A percentile compares a stretch with the other conserved stretches of the same genome.
Conservation (phyloP, 2,113 vertebrate genomes). For the Gambusia affinis region DNA sequence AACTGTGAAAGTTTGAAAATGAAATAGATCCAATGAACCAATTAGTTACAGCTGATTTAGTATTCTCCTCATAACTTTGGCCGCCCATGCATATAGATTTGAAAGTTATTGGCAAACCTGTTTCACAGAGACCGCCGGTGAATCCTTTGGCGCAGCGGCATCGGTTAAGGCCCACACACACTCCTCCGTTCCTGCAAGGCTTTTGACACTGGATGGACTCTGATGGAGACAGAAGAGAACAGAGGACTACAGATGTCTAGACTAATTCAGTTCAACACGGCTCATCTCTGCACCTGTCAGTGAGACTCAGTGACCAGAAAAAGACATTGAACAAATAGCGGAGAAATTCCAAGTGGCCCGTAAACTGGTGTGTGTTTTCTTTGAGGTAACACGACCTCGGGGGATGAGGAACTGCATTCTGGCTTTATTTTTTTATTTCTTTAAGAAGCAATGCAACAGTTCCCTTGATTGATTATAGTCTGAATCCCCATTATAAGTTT, state of each 20-base stretch:
- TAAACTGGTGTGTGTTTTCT: conserved; percentile 1
- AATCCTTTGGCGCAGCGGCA: conserved; percentile 79
- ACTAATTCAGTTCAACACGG: background rate
- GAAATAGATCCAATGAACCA: too few relatives aligned
- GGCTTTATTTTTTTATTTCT: background rate
- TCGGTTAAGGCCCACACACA: conserved; percentile 79
- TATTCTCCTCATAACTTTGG: too few relatives aligned
- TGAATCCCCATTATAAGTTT: background rate
- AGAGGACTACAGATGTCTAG: background rate
- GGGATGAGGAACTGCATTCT: background rate
- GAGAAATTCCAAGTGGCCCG: background rate
- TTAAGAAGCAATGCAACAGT: background rate
- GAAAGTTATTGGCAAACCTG: conserved; percentile 61
- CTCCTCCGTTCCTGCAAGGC: conserved; percentile 74
- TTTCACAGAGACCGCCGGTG: conserved; percentile 76
- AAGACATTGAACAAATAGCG: background rate
- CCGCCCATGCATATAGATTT: background rate
- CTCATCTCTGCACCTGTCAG: background rate
- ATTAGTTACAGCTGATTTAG: too few relatives aligned
- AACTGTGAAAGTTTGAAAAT: too few relatives aligned
- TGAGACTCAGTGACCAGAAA: conserved; percentile 13
- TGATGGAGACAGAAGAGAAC: conserved; percentile 39
- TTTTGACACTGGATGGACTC: conserved; percentile 77
- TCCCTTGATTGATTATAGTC: background rate
- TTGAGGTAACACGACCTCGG: background rate